These are phyloP conservation scores for Catocala sponsa DNA, from an alignment of 2,888 invertebrate genomes.

Conservation along the genomic window DNA sequence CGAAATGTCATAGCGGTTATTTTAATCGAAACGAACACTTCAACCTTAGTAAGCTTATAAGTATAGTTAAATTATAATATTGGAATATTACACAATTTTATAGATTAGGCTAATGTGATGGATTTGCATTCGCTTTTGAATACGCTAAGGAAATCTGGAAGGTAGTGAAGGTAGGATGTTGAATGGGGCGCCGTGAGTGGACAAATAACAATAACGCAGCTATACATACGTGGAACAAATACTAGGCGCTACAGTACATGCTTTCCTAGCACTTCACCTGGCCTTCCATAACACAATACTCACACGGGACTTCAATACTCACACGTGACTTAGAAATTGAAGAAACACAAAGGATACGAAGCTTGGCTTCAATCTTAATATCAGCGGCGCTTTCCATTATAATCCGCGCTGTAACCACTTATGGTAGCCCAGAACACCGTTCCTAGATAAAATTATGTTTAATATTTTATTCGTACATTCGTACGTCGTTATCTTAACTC, in stretches of 20 bases:
- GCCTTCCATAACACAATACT: neutral
- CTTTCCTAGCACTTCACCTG: neutral
- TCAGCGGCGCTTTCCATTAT: neutral
- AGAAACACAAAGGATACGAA: too few species aligned
- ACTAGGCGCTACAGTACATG: neutral
- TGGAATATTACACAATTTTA: slow-evolving; percentile 48
- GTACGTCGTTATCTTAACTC: too few species aligned
- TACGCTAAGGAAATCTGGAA: slow-evolving; percentile 21
- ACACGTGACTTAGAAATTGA: too few species aligned
- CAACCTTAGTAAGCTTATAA: slow-evolving; percentile 46
- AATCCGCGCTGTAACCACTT: neutral
- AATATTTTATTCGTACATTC: neutral
- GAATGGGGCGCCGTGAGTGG: slow-evolving; percentile 15
- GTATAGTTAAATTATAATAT: slow-evolving; percentile 43
- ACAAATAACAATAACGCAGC: neutral
- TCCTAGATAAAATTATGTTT: neutral
- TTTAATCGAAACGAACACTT: slow-evolving; percentile 57
- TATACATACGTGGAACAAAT: too few species aligned
- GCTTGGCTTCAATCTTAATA: too few species aligned
- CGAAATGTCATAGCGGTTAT: slow-evolving; percentile 59
- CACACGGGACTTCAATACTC: too few species aligned
- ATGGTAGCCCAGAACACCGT: slow-evolving; percentile 4
- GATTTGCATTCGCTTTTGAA: slow-evolving; percentile 37
- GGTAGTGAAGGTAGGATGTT: slow-evolving; percentile 20
- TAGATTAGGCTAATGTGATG: slow-evolving; percentile 37